phyloP scores from a whole-genome alignment of 1,140 invertebrate species.

The Saccostrea cuccullata region DNA sequence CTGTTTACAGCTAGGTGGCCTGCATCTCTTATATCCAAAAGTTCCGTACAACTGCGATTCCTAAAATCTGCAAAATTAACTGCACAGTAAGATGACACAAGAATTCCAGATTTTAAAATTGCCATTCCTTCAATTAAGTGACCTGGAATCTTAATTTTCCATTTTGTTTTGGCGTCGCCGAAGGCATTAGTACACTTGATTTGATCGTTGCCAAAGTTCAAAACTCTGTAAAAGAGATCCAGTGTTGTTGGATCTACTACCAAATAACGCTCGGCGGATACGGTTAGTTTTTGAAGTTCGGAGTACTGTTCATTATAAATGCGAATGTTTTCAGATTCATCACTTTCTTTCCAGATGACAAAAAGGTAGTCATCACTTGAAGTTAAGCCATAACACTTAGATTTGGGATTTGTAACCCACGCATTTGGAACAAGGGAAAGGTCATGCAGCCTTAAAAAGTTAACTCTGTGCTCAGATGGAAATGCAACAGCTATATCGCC shows the following conservation, averaged over 20 bases:
- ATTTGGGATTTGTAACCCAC: neutral
- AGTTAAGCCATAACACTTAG: neutral
- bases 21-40: neutral
- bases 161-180: neutral
- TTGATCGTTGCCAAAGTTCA: constrained; percentile 7
- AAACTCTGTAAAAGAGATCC: neutral
- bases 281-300: neutral
- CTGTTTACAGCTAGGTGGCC: neutral
- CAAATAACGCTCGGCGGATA: neutral
- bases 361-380: neutral
- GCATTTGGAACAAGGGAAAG: neutral
- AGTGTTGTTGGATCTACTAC: neutral
- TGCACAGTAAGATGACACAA: neutral
- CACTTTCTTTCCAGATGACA: constrained; percentile 2
- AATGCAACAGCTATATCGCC: constrained; percentile 16
- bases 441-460: neutral
- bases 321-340: neutral
- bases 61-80: neutral
- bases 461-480: neutral
- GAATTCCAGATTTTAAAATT: neutral
- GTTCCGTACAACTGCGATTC: neutral
- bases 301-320: neutral
- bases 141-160: neutral
- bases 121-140: neutral
- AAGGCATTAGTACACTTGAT: neutral